Evolutionary conservation across 2,888 invertebrate species (phyloP).

Genomic region (Icerya purchasi): DNA sequence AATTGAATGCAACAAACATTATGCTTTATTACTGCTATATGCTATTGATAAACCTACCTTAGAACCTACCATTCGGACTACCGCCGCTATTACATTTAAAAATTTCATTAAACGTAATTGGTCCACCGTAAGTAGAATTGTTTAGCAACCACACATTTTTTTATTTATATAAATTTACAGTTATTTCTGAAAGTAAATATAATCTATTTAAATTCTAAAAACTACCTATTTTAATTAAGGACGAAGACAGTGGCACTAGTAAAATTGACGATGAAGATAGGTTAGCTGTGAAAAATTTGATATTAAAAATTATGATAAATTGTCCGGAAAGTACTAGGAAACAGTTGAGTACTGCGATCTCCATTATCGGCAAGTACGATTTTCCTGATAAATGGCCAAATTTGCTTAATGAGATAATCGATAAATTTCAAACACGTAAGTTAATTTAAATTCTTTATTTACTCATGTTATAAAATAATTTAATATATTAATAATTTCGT

Average conservation of each 20-base stretch:
- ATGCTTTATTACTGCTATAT: constrained; percentile 62
- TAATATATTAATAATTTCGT: too few relatives aligned
- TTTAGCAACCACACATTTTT: neutral
- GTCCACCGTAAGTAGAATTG: constrained; percentile 43
- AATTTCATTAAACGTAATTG: constrained; percentile 93
- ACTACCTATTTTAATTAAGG: constrained; percentile 19
- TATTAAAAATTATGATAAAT: constrained; percentile 79
- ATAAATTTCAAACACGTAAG: constrained; percentile 58
- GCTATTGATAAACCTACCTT: constrained; percentile 63
- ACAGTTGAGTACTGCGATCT: constrained; percentile 85
- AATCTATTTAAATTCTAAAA: constrained; percentile 1
- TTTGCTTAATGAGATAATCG: constrained; percentile 79
- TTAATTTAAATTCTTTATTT: too few relatives aligned
- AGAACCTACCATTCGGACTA: constrained; percentile 60
- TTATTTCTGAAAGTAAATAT: neutral
- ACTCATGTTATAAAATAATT: too few relatives aligned
- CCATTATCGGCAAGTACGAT: constrained; percentile 87
- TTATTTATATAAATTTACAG: neutral
- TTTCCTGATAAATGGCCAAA: constrained; percentile 94
- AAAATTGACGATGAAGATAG: constrained; percentile 63
- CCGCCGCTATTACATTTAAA: constrained; percentile 74
- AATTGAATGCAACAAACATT: constrained; percentile 76
- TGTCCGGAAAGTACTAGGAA: constrained; percentile 77
- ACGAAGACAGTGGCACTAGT: constrained; percentile 54
- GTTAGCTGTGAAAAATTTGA: constrained; percentile 54